phyloP scores from a whole-genome alignment of 2,797 vertebrate species.

The Caiman crocodilus region DNA sequence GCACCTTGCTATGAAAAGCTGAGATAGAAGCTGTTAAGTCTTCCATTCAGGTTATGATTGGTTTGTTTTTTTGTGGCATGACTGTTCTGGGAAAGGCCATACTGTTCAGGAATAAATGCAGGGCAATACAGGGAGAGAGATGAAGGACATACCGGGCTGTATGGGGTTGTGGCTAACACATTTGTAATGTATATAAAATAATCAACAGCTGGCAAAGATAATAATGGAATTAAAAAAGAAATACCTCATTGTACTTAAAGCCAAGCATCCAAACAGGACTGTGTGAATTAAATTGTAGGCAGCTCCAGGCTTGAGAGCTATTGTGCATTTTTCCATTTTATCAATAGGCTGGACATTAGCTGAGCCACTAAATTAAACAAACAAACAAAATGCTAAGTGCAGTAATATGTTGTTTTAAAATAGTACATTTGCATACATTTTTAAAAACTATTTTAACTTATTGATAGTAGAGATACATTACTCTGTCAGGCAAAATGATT shows the following conservation, averaged over 20 bases:
- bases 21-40: not conserved
- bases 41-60: not conserved
- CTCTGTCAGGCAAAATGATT: not conserved
- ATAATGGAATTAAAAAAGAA: not conserved
- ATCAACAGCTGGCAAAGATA: not conserved
- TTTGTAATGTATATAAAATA: not conserved
- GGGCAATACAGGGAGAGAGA: not conserved
- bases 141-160: not conserved
- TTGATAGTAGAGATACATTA: not conserved
- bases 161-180: not conserved
- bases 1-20: not conserved
- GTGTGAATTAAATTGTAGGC: conserved; percentile 93
- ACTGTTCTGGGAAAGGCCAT: not conserved
- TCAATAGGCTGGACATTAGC: conserved; percentile 16
- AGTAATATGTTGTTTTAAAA: not conserved
- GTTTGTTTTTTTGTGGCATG: not conserved
- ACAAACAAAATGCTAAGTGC: conserved; percentile 1
- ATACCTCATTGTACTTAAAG: conserved; percentile 97
- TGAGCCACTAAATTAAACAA: conserved; percentile 67
- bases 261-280: conserved; percentile 91
- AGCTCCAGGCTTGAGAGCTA: conserved; percentile 85
- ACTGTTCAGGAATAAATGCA: not conserved
- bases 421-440: not conserved
- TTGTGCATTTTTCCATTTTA: conserved; percentile 61
- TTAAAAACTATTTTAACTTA: not conserved